Evolutionary conservation across 2,113 vertebrate genomes (phyloP).

Genomic region (Neogobius melanostomus): DNA sequence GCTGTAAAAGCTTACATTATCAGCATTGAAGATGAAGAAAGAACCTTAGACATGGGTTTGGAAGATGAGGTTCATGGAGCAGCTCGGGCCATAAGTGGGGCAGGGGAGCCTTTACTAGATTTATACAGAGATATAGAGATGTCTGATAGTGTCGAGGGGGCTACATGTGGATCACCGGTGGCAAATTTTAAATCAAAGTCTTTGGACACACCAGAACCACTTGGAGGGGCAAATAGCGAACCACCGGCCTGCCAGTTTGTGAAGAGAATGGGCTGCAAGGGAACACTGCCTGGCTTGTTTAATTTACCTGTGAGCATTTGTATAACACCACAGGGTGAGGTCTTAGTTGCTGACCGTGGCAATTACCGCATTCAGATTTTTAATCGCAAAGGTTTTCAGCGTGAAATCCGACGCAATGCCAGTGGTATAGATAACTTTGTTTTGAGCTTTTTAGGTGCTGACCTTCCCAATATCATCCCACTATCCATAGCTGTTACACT

Average conservation of each 20-base stretch:
- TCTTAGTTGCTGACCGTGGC: slow-evolving; percentile 92
- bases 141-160: slow-evolving; percentile 75
- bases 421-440: slow-evolving; percentile 96
- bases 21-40: slow-evolving; percentile 83
- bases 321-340: slow-evolving; percentile 88
- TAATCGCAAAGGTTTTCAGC: slow-evolving; percentile 92
- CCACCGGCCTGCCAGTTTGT: slow-evolving; percentile 89
- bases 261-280: slow-evolving; percentile 96
- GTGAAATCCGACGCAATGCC: slow-evolving; percentile 92
- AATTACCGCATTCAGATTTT: slow-evolving; percentile 96
- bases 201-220: slow-evolving; percentile 71
- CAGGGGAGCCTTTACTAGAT: slow-evolving; percentile 46
- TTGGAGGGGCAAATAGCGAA: slow-evolving; percentile 46
- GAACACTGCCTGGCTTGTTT: slow-evolving; percentile 90
- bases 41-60: slow-evolving; percentile 57
- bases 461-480: slow-evolving; percentile 90
- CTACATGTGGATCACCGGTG: slow-evolving; percentile 69
- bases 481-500: slow-evolving; percentile 93
- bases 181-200: slow-evolving; percentile 84
- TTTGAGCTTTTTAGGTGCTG: slow-evolving; percentile 92
- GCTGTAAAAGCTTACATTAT: slow-evolving; percentile 84
- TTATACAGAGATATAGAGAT: slow-evolving; percentile 83
- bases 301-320: slow-evolving; percentile 93
- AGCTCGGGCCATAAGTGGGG: slow-evolving; percentile 28
- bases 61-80: slow-evolving; percentile 34